Base-by-base conservation (phyloP, 2,797 vertebrate genomes). In the Tangara arthus region DNA sequence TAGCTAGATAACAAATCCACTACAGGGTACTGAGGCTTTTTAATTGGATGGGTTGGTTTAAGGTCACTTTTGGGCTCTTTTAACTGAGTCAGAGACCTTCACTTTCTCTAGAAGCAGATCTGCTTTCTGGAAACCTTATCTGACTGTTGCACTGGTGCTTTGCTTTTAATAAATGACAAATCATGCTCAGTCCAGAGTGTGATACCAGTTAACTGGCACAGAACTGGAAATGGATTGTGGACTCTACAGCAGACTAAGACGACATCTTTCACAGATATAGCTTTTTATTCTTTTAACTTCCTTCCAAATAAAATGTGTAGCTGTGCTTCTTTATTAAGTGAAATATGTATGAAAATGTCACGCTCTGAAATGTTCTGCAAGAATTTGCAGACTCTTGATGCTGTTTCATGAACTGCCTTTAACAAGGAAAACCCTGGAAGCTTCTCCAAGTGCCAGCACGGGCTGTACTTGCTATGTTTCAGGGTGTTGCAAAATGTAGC, bases 401-500 rank as follows among this genome's bases (percentile, higher is more conserved):
- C 57, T 39, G 35, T 60, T 60, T 60, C 32, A 22, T 85, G 56
- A 53, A 89, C 47, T 39, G 22, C 15, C 34, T 82, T 71, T 64
- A 49, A 61, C 11, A 13, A 35, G 6, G 14, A 75, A 79, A 81
- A 24, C n/a, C 15, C 9, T 17, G 15, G 26, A 11, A 32, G 16
- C 22, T 66, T 42, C 64, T 56, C 23, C 41, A 24, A 16, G 21
- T 46, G 37, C 13, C 2, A 2, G 15, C 14, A 17, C 1, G 8
- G 18, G 22, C 46, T 60, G 7, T 46, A 20, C 28, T 89, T 80
- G 12, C 32, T 68, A 0, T 60, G 24, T 96, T 94, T 73, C 95
- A 98, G 99, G 20, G 98, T 99, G 59, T 89, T 99, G 66, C 98
- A 99, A 91, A 99, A 99, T 15, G 42, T 99, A 89, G 98, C 98